These are phyloP conservation scores for Hypselothyrea guttata DNA, from an alignment of 2,888 invertebrate species.

Conservation along the genomic window DNA sequence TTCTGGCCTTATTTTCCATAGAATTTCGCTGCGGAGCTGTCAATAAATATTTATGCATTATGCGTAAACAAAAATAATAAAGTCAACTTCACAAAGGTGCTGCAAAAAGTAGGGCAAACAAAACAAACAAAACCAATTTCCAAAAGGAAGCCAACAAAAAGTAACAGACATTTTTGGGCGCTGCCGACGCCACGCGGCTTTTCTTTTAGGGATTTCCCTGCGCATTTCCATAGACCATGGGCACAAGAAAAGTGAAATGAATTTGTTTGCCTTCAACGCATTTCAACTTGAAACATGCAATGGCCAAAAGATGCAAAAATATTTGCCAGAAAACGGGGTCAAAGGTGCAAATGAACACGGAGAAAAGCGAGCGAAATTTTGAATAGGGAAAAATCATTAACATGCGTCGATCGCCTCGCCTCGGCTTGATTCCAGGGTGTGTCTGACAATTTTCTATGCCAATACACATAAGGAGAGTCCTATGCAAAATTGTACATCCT, in stretches of 20 bases:
- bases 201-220: constrained; percentile 27
- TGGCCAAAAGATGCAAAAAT: constrained; percentile 63
- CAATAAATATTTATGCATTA: constrained; percentile 67
- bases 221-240: constrained; percentile 13
- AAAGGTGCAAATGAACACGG: constrained; percentile 56
- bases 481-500: constrained; percentile 61
- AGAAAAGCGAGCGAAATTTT: constrained; percentile 23
- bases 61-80: constrained; percentile 64
- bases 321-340: constrained; percentile 65
- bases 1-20: background rate
- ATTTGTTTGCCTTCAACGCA: constrained; percentile 59
- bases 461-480: constrained; percentile 32
- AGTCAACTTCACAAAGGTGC: constrained; percentile 57
- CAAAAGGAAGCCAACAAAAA: constrained; percentile 12
- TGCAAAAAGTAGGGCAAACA: constrained; percentile 30
- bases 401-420: constrained; percentile 13
- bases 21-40: constrained; percentile 46
- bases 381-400: constrained; percentile 24
- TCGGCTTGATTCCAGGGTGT: constrained; percentile 28
- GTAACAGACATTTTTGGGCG: constrained; percentile 19
- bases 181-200: constrained; percentile 49
- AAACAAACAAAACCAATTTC: constrained; percentile 48
- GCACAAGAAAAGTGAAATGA: constrained; percentile 58
- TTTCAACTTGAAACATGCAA: constrained; percentile 41
- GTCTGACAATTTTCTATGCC: constrained; percentile 67